A percentile compares a stretch with the other conserved stretches of the same genome.
Evolutionary conservation across 2,113 vertebrate species (phyloP).

Genomic region (Pangasianodon hypophthalmus): DNA sequence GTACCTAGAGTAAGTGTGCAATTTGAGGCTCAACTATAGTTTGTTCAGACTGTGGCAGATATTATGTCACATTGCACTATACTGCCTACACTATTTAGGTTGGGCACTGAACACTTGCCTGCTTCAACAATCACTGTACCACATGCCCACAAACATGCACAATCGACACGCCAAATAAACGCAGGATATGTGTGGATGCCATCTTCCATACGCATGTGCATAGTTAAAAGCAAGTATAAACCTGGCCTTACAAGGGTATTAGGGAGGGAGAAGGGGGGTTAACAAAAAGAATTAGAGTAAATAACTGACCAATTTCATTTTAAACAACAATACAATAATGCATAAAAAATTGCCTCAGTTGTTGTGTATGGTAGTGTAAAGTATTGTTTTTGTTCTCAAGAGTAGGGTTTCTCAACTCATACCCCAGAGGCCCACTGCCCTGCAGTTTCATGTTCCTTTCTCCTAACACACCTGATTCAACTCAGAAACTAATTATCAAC

Average conservation of each 20-base stretch:
- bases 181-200: background rate
- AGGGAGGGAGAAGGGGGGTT: background rate
- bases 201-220: background rate
- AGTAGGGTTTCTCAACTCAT: background rate
- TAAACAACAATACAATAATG: slow-evolving; percentile 30
- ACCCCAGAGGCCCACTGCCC: background rate
- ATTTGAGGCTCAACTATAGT: background rate
- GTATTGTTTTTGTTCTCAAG: slow-evolving; percentile 30
- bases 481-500: background rate
- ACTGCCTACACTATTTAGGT: background rate
- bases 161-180: background rate
- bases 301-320: slow-evolving; percentile 25
- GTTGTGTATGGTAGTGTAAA: slow-evolving; percentile 18
- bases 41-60: slow-evolving; percentile 13
- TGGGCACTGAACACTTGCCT: slow-evolving; percentile 3
- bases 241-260: slow-evolving; percentile 20
- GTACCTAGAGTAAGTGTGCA: background rate
- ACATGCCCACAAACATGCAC: slow-evolving; percentile 12
- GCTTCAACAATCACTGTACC: background rate
- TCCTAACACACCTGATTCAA: background rate
- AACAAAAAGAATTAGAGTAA: slow-evolving; percentile 12
- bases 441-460: background rate
- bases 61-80: slow-evolving; percentile 5
- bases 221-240: slow-evolving; percentile 29
- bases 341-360: slow-evolving; percentile 24